These are phyloP conservation scores for Trachelus stipa DNA, from an alignment of 2,888 invertebrate genomes.

Conservation along the genomic window DNA sequence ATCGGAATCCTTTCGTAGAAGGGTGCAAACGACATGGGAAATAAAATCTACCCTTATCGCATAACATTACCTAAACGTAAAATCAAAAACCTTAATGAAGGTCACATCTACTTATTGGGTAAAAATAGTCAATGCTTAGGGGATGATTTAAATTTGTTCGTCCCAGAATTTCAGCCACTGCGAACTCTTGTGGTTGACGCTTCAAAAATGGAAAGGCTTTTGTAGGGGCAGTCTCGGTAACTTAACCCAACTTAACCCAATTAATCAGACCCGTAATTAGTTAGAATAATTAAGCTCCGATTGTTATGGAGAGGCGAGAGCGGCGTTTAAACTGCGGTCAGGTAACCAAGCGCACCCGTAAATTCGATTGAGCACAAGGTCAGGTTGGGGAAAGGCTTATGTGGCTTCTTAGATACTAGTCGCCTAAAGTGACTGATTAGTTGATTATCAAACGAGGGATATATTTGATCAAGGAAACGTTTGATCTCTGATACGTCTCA, in stretches of 20 bases:
- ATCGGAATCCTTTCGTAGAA: neutral
- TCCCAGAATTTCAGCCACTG: neutral
- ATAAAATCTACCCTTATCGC: neutral
- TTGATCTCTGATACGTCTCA: neutral
- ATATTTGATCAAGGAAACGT: neutral
- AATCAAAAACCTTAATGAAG: neutral
- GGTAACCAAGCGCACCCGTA: neutral
- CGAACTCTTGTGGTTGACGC: neutral
- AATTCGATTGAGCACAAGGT: neutral
- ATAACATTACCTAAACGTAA: neutral
- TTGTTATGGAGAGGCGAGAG: slow-evolving; percentile 22
- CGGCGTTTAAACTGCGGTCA: slow-evolving; percentile 3
- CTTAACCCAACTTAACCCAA: slow-evolving; percentile 48
- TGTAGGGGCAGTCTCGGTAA: slow-evolving; percentile 34
- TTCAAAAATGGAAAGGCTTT: neutral
- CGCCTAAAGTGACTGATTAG: neutral
- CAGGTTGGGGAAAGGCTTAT: neutral
- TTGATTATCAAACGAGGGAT: neutral
- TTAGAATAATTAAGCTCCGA: slow-evolving; percentile 41
- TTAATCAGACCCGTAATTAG: slow-evolving; percentile 50
- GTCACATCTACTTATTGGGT: neutral
- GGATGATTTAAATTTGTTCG: neutral
- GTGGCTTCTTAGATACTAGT: neutral
- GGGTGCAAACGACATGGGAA: neutral
- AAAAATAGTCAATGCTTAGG: neutral